Percentiles rank a stretch among this genome's conserved stretches.
These are phyloP conservation scores for Smittia sp. DNA, from an alignment of 2,888 invertebrate genomes.

Conservation along the genomic window DNA sequence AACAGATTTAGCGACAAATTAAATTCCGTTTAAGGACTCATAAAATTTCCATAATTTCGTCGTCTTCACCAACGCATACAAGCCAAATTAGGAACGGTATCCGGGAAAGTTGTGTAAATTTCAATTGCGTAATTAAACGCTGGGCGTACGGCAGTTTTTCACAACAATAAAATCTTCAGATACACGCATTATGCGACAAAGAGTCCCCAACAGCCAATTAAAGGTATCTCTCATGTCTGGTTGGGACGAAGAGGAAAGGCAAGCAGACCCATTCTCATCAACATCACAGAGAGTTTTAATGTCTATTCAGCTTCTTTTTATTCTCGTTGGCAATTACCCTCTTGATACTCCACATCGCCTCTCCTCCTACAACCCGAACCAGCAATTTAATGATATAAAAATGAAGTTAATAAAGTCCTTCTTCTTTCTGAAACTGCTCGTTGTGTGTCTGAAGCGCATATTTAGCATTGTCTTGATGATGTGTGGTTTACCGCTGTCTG, in stretches of 20 bases:
- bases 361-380: not conserved
- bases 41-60: constrained; percentile 31
- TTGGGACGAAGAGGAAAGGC: constrained; percentile 1
- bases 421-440: not conserved
- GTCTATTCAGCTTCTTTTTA: constrained; percentile 16
- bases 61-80: not conserved
- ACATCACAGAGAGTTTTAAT: constrained; percentile 20
- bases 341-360: constrained; percentile 25
- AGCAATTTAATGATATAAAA: constrained; percentile 21
- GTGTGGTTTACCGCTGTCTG: constrained; percentile 11
- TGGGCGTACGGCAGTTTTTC: not conserved
- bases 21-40: constrained; percentile 26
- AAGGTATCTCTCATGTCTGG: constrained; percentile 41
- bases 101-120: constrained; percentile 19
- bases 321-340: constrained; percentile 32
- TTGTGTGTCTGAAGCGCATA: not conserved
- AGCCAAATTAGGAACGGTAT: not conserved
- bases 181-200: not conserved
- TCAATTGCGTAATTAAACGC: constrained; percentile 24
- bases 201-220: constrained; percentile 35
- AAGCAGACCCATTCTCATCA: constrained; percentile 13
- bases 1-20: constrained; percentile 22
- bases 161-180: not conserved
- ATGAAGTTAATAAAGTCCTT: constrained; percentile 17
- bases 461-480: not conserved